These are phyloP conservation scores for Eupelmus urozonus DNA, from an alignment of 2,888 invertebrate genomes.

Conservation along the genomic window DNA sequence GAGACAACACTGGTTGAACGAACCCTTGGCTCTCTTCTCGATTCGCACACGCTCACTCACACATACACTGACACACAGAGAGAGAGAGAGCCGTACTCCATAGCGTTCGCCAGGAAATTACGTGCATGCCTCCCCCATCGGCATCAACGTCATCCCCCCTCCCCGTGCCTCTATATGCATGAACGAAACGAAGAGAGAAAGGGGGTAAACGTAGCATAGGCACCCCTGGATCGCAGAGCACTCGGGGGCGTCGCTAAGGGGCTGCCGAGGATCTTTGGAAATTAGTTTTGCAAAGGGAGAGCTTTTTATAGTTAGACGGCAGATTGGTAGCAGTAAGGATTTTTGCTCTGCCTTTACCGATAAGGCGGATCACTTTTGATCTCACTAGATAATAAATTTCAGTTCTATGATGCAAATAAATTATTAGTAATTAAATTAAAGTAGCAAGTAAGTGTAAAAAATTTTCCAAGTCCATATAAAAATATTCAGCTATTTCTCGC, in stretches of 20 bases:
- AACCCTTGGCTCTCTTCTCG: slow-evolving; percentile 62
- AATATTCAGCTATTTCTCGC: no score
- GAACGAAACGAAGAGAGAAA: neutral
- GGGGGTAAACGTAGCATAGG: neutral
- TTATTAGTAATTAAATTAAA: no score
- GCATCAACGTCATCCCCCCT: slow-evolving; percentile 63
- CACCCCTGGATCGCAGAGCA: neutral
- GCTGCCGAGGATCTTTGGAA: slow-evolving; percentile 4
- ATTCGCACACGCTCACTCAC: slow-evolving; percentile 15
- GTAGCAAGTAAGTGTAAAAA: no score
- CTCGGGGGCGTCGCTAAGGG: slow-evolving; percentile 26
- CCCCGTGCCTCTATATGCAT: neutral
- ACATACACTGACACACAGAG: neutral
- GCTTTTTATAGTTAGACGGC: no score
- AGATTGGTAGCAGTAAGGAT: no score
- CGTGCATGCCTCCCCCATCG: slow-evolving; percentile 62
- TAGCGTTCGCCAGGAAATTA: slow-evolving; percentile 75
- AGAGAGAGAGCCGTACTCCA: slow-evolving; percentile 30
- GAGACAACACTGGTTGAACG: slow-evolving; percentile 75
- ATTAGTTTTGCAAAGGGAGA: neutral
- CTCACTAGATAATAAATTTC: no score
- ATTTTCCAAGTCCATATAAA: no score
- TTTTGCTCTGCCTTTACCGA: no score
- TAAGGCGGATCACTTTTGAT: no score
- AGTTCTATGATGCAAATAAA: no score